Base-by-base conservation (phyloP, 2,113 vertebrate genomes). In the Girardinichthys multiradiatus region DNA sequence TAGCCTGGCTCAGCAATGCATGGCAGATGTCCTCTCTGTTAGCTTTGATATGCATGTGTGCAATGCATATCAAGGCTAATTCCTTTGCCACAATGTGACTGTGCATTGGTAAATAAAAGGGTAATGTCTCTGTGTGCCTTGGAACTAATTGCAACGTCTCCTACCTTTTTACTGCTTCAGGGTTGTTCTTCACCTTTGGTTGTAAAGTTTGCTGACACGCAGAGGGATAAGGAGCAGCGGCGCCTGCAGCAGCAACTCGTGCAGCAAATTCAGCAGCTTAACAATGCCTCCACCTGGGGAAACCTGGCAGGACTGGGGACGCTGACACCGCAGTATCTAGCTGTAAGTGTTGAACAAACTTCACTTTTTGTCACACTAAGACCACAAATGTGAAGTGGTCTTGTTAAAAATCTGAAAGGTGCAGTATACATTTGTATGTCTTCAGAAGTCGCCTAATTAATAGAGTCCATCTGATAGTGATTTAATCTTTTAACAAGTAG, bases 181-280 rank as follows among this genome's bases (percentile, higher is more conserved):
- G 97, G 97, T 91, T 99, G 97, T 87, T 97, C 97, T 90, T 98
- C 97, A 84, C 97, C 97, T 83, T 95, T 99, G 86, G 97, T 99
- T 94, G 97, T 95, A 91, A 99, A 99, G 93, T 98, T 99, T 89
- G 97, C 97, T 0, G 97, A 99, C 82, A 99, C 97, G 45, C 97
- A 99, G 93, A 95, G 98, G 93, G 97, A 99, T 93, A 99, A 99
- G 85, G 97, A 99, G 89, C 97, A 99, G 90, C 92, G 97, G 39
- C 97, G 97, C 86, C 95, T 99, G 91, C 97, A 98, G 85, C 97
- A 98, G 94, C 97, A 99, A 88, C 88, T 98, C 69, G 96, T 97
- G 35, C 97, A 98, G 89, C 97, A 99, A 93, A 97, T 99, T 94
- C 97, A 98, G 82, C 97, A 98, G 94, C 96, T 99, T 89, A 99